Evolutionary conservation across 2,888 invertebrate genomes (phyloP), one percentile per base, ranked within the genome.

Genomic region (Trachelus tabidus): DNA sequence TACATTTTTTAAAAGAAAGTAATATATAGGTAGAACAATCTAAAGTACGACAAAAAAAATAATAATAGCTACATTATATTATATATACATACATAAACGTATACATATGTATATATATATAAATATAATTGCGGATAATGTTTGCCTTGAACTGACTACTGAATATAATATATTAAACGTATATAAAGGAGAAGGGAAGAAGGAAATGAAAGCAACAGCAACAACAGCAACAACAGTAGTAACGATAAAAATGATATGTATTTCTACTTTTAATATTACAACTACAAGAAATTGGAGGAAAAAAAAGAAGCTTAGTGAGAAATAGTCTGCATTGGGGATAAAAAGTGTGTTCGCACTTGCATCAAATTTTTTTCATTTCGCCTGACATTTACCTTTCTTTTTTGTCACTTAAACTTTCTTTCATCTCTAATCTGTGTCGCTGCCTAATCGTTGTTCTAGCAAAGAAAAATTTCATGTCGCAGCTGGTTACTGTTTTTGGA

Each of bases 111-210:
- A 56, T 56, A 23, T 56, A 56, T 56, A 56, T 75, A 75, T 31
- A 75, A 84, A 81, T 81, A 81, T 87, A 87, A 88, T 87, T 87
- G 88, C 89, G 88, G 87, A 91, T 90, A 90, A 90, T 89, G 90
- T 91, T 91, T 91, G 91, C 91, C 91, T 91, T 91, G 90, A 90
- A 91, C 91, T 91, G 91, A 91, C 87, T 91, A 91, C 81, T 83
- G 80, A 81, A 83, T 85, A 84, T 83, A 81, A 84, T 81, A 82
- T 83, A 83, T 82, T 82, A 79, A 79, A 85, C 84, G 81, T 82
- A 80, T 77, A 81, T 80, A 83, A 81, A 82, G 79, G 79, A 81
- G 81, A 83, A 84, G 83, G 83, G 33, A 84, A 83, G 33, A 33
- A 71, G 11, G 71, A 56, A 56, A 56, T 9, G 23, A 85, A 85